Percentiles rank a stretch among this genome's conserved stretches.
Evolutionary conservation across 2,113 vertebrate species (phyloP).

Genomic region (Peromyscus californicus): DNA sequence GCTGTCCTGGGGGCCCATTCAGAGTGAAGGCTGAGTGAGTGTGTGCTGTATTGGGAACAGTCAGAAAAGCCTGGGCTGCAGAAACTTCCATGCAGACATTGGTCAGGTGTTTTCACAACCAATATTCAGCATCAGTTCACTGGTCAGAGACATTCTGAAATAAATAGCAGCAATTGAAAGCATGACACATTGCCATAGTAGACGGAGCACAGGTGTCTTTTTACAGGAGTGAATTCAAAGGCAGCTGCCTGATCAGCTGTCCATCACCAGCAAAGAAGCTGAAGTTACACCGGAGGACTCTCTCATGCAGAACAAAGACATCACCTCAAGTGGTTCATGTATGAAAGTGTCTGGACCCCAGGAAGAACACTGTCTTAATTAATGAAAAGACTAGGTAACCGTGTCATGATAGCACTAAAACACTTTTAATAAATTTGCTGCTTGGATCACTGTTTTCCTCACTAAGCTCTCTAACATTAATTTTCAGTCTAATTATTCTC

Average conservation of each 20-base stretch:
- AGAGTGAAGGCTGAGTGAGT: neutral
- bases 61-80: neutral
- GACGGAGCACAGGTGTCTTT: neutral
- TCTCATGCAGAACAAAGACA: neutral
- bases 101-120: neutral
- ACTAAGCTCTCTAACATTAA: neutral
- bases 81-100: neutral
- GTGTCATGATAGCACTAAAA: neutral
- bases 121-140: neutral
- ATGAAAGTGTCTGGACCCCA: neutral
- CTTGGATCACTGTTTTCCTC: neutral
- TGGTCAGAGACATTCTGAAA: neutral
- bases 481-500: neutral
- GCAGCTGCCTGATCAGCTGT: neutral
- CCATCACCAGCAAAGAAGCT: neutral
- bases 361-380: neutral
- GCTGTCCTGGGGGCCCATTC: neutral
- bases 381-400: neutral
- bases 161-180: neutral
- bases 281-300: neutral
- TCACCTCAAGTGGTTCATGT: neutral
- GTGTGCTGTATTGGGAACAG: neutral
- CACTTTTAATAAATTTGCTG: neutral
- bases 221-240: neutral
- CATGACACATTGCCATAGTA: neutral